Percentiles rank a stretch among this genome's conserved stretches.
These are phyloP conservation scores for Cylas formicarius DNA, from an alignment of 1,140 invertebrate genomes.

Conservation along the genomic window DNA sequence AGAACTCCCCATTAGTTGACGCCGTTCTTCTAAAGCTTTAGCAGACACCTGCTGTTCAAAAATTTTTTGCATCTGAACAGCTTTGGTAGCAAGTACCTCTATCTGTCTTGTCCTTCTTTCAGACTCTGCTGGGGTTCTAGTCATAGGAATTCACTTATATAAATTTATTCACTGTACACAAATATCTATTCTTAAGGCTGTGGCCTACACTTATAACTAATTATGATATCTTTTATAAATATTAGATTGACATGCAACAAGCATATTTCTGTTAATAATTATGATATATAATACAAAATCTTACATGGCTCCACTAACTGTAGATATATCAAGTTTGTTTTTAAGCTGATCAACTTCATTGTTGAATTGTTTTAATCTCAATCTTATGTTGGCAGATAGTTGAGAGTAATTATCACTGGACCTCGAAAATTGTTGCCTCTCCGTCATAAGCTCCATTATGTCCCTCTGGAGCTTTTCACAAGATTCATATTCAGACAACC, in stretches of 20 bases:
- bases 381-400: slow-evolving; percentile 52
- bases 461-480: slow-evolving; percentile 57
- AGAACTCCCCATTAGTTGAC: slow-evolving; percentile 26
- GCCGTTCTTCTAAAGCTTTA: slow-evolving; percentile 30
- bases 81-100: slow-evolving; percentile 52
- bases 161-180: no score
- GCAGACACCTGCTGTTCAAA: slow-evolving; percentile 43
- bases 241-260: slow-evolving; percentile 3
- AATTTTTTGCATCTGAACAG: slow-evolving; percentile 49
- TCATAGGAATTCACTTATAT: no score
- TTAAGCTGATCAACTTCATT: slow-evolving; percentile 54
- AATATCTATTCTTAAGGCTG: no score
- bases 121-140: slow-evolving; percentile 51
- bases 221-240: slow-evolving; percentile 8
- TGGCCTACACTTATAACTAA: no score
- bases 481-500: slow-evolving; percentile 58
- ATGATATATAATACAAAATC: slow-evolving; percentile 30
- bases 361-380: slow-evolving; percentile 55
- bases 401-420: slow-evolving; percentile 48
- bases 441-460: slow-evolving; percentile 54
- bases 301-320: slow-evolving; percentile 48
- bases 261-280: background rate
- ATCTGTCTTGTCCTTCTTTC: slow-evolving; percentile 53
- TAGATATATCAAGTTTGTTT: slow-evolving; percentile 48
- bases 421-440: slow-evolving; percentile 47